Conservation (phyloP, 2,888 invertebrate species). For the Mechanitis messenoides region DNA sequence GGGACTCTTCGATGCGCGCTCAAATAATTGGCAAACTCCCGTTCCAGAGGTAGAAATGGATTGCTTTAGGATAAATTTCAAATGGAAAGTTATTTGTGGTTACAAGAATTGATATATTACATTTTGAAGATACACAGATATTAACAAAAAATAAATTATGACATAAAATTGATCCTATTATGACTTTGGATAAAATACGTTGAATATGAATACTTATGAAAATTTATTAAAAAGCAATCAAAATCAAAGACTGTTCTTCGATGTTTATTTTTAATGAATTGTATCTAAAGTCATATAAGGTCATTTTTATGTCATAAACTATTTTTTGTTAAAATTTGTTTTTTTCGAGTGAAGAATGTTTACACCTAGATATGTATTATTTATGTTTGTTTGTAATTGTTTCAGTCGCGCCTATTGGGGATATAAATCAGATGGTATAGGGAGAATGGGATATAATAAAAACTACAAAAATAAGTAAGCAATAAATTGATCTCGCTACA, state of each 20-base stretch:
- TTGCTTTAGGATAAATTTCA: slow-evolving; percentile 45
- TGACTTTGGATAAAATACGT: no score
- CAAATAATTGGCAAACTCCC: slow-evolving; percentile 55
- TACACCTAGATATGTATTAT: slow-evolving; percentile 19
- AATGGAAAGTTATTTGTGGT: slow-evolving; percentile 51
- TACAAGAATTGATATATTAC: slow-evolving; percentile 37
- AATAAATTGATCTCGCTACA: slow-evolving; percentile 55
- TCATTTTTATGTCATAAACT: not conserved
- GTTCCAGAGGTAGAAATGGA: slow-evolving; percentile 40
- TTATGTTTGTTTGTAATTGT: slow-evolving; percentile 32
- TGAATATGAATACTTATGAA: no score
- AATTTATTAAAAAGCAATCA: no score
- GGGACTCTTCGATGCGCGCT: slow-evolving; percentile 50
- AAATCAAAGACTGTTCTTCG: not conserved
- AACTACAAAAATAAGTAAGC: slow-evolving; percentile 51
- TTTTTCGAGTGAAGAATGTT: slow-evolving; percentile 14
- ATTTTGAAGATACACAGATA: slow-evolving; percentile 11
- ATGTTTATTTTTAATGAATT: slow-evolving; percentile 11
- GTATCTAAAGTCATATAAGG: not conserved
- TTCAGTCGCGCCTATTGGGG: slow-evolving; percentile 34
- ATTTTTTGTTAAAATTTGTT: slow-evolving; percentile 5
- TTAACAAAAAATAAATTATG: no score
- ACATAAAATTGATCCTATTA: no score
- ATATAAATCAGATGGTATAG: slow-evolving; percentile 42
- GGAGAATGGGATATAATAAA: slow-evolving; percentile 47